phyloP scores from a whole-genome alignment of 2,888 invertebrate genomes.

The Siphlonurus alternatus region DNA sequence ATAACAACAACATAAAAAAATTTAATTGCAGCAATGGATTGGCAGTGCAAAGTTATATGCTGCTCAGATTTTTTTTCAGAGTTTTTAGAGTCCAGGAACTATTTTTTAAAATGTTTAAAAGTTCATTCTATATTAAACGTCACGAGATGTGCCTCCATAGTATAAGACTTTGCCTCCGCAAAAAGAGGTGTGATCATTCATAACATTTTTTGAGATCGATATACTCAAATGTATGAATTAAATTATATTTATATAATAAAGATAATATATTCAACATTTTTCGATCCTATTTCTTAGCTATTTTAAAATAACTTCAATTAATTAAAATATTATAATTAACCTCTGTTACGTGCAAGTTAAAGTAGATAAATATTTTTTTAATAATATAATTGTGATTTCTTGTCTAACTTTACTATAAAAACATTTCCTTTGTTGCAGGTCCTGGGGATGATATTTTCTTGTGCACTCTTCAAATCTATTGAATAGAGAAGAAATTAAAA shows the following conservation, averaged over 20 bases:
- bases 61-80: not conserved
- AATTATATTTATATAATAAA: too few species aligned
- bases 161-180: too few species aligned
- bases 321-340: not conserved
- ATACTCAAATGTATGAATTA: too few species aligned
- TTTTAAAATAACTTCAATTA: too few species aligned
- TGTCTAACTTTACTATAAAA: not conserved
- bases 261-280: too few species aligned
- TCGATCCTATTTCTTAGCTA: too few species aligned
- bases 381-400: not conserved
- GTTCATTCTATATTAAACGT: too few species aligned
- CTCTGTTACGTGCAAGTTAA: not conserved
- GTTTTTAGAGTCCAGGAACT: too few species aligned
- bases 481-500: conserved; percentile 25
- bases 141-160: too few species aligned
- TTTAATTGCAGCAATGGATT: not conserved
- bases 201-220: not conserved
- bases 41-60: not conserved
- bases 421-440: conserved; percentile 41
- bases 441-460: conserved; percentile 69
- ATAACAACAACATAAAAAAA: not conserved
- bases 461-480: conserved; percentile 71
- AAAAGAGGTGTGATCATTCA: too few species aligned
- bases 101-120: too few species aligned
- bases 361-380: not conserved